Evolutionary conservation across 2,888 invertebrate species (phyloP), one percentile per base, ranked within the genome.

Genomic region (Unio pictorum): DNA sequence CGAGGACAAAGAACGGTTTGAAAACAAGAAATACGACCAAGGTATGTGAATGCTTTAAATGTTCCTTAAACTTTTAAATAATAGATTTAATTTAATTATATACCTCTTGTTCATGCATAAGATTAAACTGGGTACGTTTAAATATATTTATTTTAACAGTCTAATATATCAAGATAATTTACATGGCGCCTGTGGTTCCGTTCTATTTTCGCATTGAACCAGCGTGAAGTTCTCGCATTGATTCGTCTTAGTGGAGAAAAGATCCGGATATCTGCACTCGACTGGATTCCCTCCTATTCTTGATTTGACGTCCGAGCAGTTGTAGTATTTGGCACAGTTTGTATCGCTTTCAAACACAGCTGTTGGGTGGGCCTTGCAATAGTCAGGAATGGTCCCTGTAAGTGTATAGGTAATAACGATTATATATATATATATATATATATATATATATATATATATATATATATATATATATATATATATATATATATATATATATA

Each of bases 281-380:
- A 56, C 72, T 18, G 73, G 68, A 23, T 64, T 20, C 58, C 70
- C 62, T 7, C 72, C 57, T 62, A 62, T 64, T 20, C 61, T 45
- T 8, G 73, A 66, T 54, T 63, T n/a, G n/a, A 66, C 55, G 17
- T 67, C 62, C 17, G 78, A 73, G 63, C 78, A 78, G 71, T 75
- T 79, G 60, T 71, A 76, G 58, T 68, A 79, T n/a, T 73, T 75
- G n/a, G 77, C 80, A 71, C 80, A 78, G 61, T 76, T 80, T 62
- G 73, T 78, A 15, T 73, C 70, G 61, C 68, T 70, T 17, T 72
- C 67, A 18, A 77, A 59, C 5, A 80, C 67, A 26, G 61, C 73
- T 8, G 26, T 63, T 6, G 66, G 64, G 64, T 79, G 79, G 17
- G 69, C 70, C 28, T 60, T 28, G 64, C 79, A 79, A 57, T 77